Evolutionary conservation across 2,888 invertebrate species (phyloP).

Genomic region (Fragum sueziense): DNA sequence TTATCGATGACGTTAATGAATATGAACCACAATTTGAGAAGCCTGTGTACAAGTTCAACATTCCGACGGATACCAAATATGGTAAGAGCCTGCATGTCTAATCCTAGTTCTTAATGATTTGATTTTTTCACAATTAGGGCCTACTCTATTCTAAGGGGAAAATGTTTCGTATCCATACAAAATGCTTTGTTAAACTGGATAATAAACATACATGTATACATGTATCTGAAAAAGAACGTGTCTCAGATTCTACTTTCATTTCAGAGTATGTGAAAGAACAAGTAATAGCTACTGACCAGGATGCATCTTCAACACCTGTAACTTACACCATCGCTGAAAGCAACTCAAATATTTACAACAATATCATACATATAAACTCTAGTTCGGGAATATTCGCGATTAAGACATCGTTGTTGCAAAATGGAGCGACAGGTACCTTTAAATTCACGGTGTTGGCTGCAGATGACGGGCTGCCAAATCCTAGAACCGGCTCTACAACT

Average conservation of each 20-base stretch:
- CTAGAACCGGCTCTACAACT: background rate
- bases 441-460: background rate
- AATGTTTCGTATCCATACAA: no score
- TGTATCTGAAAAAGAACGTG: no score
- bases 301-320: background rate
- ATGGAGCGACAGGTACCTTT: background rate
- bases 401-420: background rate
- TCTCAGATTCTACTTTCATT: no score
- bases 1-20: conserved; percentile 14
- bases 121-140: no score
- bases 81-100: no score
- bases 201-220: no score
- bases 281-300: background rate
- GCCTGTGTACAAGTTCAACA: background rate
- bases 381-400: background rate
- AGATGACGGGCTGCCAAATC: background rate
- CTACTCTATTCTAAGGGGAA: no score
- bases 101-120: no score
- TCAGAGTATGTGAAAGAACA: background rate
- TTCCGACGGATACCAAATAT: background rate
- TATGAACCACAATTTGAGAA: conserved; percentile 6
- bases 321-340: background rate
- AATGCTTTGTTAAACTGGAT: no score
- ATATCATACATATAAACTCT: background rate
- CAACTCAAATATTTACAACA: background rate